Evolutionary conservation across 2,888 invertebrate genomes (phyloP), one percentile per base, ranked within the genome.

Genomic region (Xanthorhoe designata): DNA sequence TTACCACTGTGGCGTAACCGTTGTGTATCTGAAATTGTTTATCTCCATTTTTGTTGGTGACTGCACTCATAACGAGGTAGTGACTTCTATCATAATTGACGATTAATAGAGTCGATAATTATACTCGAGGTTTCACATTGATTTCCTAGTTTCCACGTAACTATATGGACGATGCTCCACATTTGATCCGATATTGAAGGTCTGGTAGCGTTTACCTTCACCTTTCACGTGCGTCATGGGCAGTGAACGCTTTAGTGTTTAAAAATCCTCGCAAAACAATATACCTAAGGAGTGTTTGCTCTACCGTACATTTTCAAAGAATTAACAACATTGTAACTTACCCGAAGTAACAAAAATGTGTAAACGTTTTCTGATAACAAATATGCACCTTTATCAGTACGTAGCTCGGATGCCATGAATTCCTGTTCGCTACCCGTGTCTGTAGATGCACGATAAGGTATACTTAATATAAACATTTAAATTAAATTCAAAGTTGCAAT

Each of bases 401-500:
- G 38, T 42, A 47, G 32, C 47, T 15, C 8, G 17, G 7, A 47
- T 17, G 47, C 8, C 15, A 47, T 17, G 7, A 17, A 47, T 15
- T 42, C n/a, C 42, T 10, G 10, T 42, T 17, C 8, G 17, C 19
- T 47, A 4, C 53, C 29, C 35, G 15, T 47, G 56, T 47, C 29
- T 47, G 10, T 32, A 49, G 38, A 57, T 53, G 38, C 18, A 35
- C 52, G 61, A 19, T 61, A 54, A 50, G 59, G 49, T 50, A 42
- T 4, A 42, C 38, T 42, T 42, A 56, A 10, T 67, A 66, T 68
- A 63, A 65, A 62, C 49, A 75, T 66, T 71, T 52, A 67, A 70
- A 70, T 75, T 71, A 70, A 70, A 70, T 75, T 70, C n/a, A 61
- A 72, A 66, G 66, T 61, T 72, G 64, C 69, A 68, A 67, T 62